A percentile compares a stretch with the other conserved stretches of the same genome.
These are phyloP conservation scores for Diachrysia chrysitis DNA, from an alignment of 2,888 invertebrate species.

Conservation along the genomic window DNA sequence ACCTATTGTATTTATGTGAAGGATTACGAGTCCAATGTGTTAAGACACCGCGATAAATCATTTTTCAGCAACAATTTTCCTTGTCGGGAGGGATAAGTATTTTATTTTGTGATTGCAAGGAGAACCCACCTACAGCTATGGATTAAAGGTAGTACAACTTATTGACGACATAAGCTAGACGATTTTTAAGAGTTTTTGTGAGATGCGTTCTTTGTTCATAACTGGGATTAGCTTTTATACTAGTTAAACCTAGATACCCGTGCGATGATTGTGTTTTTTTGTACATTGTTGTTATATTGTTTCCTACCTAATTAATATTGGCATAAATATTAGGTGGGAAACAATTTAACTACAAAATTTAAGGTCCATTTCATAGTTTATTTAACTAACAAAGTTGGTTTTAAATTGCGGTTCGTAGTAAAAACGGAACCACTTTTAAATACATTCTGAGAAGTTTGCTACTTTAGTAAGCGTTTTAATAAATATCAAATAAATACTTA, in stretches of 20 bases:
- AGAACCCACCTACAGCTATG: neutral
- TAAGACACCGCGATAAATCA: neutral
- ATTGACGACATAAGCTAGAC: no score
- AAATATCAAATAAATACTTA: no score
- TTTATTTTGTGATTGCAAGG: neutral
- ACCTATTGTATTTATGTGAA: constrained; percentile 2
- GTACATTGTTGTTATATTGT: no score
- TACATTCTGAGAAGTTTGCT: constrained; percentile 16
- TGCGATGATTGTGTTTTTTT: no score
- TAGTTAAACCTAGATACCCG: no score
- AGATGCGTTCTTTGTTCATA: no score
- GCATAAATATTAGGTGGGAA: no score
- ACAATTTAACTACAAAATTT: no score
- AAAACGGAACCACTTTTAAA: constrained; percentile 23
- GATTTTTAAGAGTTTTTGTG: no score
- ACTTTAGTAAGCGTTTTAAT: neutral
- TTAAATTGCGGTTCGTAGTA: constrained; percentile 34
- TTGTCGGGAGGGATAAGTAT: neutral
- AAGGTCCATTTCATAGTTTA: constrained; percentile 26
- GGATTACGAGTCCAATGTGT: constrained; percentile 5
- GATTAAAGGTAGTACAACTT: no score
- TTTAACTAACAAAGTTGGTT: constrained; percentile 18
- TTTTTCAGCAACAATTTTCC: constrained; percentile 5
- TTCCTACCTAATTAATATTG: no score
- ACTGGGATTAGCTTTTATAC: no score